Evolutionary conservation across 2,797 vertebrate genomes (phyloP), one percentile per base, ranked within the genome.

Genomic region (Crossoptilon crossoptilon): DNA sequence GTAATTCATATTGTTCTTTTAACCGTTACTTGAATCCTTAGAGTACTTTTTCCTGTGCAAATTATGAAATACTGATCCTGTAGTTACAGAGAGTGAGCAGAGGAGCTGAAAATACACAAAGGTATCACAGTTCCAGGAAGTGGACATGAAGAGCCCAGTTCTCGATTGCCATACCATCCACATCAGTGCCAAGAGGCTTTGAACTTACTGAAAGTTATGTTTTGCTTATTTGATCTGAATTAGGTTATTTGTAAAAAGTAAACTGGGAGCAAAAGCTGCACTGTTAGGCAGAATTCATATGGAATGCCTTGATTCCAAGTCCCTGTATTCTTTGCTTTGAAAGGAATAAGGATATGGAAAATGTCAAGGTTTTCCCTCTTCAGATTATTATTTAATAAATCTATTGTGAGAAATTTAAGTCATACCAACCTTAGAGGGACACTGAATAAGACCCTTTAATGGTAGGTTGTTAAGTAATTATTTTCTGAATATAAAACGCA

Each of bases 1-100:
- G 69, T 89, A 94, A 93, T 88, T 95, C 87, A 71, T 83, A 55
- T 46, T 90, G 59, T 78, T 87, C 93, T 85, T 93, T 69, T 94
- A 95, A 95, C 74, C 83, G 66, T 75, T 94, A 84, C 67, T 92
- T 66, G 66, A 96, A 94, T 90, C 56, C 63, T 91, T 51, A 44
- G 27, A 87, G 56, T 35, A 37, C 24, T 63, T 91, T 91, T 87
- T 81, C 76, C 27, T 35, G 11, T 48, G 78, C 51, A 79, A 93
- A 93, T 33, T 55, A 94, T 62, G 81, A 94, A 95, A 88, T 27
- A 69, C 55, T 80, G 63, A 39, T 73, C 62, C 68, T 35, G 16
- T 29, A 74, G 69, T 46, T 62, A 73, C 14, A 80, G 55, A 74
- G 26, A 72, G 14, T 10, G 39, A 91, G 33, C 51, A 71, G 23